These are phyloP conservation scores for Petrophora chlorosata DNA, from an alignment of 2,888 invertebrate species.

Conservation along the genomic window DNA sequence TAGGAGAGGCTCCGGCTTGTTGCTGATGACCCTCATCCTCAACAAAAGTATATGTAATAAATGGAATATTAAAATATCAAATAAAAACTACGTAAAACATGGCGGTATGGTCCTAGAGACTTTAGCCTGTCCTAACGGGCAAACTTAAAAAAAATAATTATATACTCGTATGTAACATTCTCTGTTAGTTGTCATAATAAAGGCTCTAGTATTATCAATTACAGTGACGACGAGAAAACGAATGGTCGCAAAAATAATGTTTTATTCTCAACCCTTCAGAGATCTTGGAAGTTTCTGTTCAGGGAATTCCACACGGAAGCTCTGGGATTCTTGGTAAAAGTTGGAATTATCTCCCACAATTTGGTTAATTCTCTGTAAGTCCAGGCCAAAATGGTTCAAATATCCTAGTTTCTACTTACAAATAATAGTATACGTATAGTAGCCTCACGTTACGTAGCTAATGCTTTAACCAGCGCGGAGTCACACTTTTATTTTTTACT, in stretches of 20 bases:
- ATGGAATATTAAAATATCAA: too few species aligned
- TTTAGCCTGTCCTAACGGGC: too few species aligned
- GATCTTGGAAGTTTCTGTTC: constrained; percentile 26
- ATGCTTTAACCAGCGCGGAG: constrained; percentile 23
- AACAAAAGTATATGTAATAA: too few species aligned
- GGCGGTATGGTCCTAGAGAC: too few species aligned
- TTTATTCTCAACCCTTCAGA: constrained; percentile 14
- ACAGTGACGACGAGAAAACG: background rate
- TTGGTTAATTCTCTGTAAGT: constrained; percentile 29
- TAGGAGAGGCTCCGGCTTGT: too few species aligned
- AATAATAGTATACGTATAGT: constrained; percentile 29
- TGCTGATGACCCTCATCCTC: too few species aligned
- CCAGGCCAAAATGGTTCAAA: constrained; percentile 24
- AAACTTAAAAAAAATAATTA: too few species aligned
- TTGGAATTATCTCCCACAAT: constrained; percentile 33
- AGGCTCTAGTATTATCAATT: background rate
- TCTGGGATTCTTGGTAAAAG: constrained; percentile 27
- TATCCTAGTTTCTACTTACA: constrained; percentile 25
- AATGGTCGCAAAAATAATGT: too few species aligned
- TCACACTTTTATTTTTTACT: constrained; percentile 28
- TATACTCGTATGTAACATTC: too few species aligned
- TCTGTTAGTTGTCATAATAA: too few species aligned
- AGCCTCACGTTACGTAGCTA: constrained; percentile 23
- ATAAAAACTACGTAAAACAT: too few species aligned
- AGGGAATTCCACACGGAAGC: constrained; percentile 17